Percentiles rank a stretch among this genome's conserved stretches.
Conservation (phyloP, 2,888 invertebrate species). For the Thereva unica region DNA sequence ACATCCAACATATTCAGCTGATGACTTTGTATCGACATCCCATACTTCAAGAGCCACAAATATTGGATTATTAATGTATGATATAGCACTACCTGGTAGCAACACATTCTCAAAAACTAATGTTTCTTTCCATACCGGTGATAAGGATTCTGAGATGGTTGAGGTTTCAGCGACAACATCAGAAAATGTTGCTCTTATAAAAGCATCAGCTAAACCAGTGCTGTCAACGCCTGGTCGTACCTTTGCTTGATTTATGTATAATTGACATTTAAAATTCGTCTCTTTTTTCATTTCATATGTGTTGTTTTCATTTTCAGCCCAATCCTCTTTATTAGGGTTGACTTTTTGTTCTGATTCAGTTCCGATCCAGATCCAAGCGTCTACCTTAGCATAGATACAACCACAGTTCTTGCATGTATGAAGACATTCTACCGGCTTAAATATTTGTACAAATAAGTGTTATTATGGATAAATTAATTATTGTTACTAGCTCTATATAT, state of each 20-base stretch:
- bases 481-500: too few relatives aligned
- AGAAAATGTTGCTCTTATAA: slow-evolving; percentile 47
- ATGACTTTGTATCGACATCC: slow-evolving; percentile 50
- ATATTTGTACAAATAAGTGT: neutral
- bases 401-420: slow-evolving; percentile 57
- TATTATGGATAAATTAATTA: neutral
- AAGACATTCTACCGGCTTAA: slow-evolving; percentile 59
- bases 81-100: slow-evolving; percentile 48
- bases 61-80: slow-evolving; percentile 55
- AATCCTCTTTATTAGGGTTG: slow-evolving; percentile 43
- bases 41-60: slow-evolving; percentile 59
- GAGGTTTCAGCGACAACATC: slow-evolving; percentile 48
- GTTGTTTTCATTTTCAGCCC: slow-evolving; percentile 47
- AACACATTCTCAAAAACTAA: slow-evolving; percentile 59
- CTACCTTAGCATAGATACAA: slow-evolving; percentile 50
- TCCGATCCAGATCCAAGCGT: slow-evolving; percentile 53
- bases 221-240: slow-evolving; percentile 63
- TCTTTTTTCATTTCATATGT: slow-evolving; percentile 41
- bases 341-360: slow-evolving; percentile 48
- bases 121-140: slow-evolving; percentile 67
- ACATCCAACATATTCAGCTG: slow-evolving; percentile 49
- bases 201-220: slow-evolving; percentile 61
- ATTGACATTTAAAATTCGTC: slow-evolving; percentile 65
- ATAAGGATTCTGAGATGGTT: slow-evolving; percentile 54
- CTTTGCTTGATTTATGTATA: slow-evolving; percentile 72